phyloP scores from a whole-genome alignment of 2,888 invertebrate species.

The Pherbina coryleti region DNA sequence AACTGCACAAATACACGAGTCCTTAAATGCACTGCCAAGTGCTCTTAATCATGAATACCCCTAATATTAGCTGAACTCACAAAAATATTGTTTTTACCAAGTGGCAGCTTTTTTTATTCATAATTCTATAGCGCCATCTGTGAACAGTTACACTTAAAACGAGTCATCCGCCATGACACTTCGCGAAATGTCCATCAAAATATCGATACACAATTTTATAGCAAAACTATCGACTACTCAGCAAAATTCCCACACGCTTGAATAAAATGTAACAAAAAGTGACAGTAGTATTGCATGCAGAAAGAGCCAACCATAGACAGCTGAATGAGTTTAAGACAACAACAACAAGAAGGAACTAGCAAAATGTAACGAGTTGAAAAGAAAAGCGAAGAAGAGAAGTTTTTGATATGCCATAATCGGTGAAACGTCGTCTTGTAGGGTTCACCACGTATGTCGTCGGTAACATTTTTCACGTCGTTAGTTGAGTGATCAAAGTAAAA shows the following conservation, averaged over 20 bases:
- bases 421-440: slow-evolving; percentile 31
- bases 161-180: too few relatives aligned
- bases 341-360: neutral
- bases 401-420: slow-evolving; percentile 31
- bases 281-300: neutral
- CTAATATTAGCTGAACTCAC: too few relatives aligned
- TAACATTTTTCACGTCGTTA: slow-evolving; percentile 20
- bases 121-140: too few relatives aligned
- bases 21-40: too few relatives aligned
- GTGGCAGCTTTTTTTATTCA: too few relatives aligned
- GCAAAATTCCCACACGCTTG: slow-evolving; percentile 14
- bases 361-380: neutral
- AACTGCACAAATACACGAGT: too few relatives aligned
- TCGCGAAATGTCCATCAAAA: neutral
- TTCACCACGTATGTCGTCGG: slow-evolving; percentile 25
- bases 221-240: slow-evolving; percentile 11
- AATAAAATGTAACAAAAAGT: neutral
- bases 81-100: too few relatives aligned
- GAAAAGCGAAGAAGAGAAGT: slow-evolving; percentile 7
- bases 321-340: neutral
- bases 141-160: too few relatives aligned
- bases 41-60: too few relatives aligned
- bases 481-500: slow-evolving; percentile 3
- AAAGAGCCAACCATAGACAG: neutral
- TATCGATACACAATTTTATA: slow-evolving; percentile 7